phyloP scores from a whole-genome alignment of 2,888 invertebrate species.

The Marronus borbonicus region DNA sequence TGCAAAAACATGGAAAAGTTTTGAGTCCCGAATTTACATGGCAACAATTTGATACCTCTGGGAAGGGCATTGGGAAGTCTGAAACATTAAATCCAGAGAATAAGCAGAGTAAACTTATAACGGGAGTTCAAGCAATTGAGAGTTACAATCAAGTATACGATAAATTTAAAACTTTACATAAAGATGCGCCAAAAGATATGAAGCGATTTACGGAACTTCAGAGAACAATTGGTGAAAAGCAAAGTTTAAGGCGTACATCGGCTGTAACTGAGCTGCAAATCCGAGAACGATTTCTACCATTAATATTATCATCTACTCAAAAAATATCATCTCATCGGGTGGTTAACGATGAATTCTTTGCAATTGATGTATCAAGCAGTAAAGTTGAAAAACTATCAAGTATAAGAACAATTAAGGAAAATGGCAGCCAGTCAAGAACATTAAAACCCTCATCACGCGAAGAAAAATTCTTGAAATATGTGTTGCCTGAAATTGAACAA shows the following conservation, averaged over 20 bases:
- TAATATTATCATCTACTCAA: conserved; percentile 20
- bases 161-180: conserved; percentile 32
- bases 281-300: conserved; percentile 2
- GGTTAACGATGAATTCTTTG: background rate
- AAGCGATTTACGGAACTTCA: conserved; percentile 34
- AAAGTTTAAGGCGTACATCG: conserved; percentile 10
- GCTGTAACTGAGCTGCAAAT: conserved; percentile 8
- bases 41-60: conserved; percentile 28
- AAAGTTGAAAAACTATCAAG: background rate
- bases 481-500: conserved; percentile 23
- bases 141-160: conserved; percentile 39
- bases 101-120: conserved; percentile 34
- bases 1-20: background rate
- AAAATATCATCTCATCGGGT: background rate
- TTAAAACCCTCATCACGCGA: conserved; percentile 4
- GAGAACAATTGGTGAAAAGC: conserved; percentile 1
- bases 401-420: background rate
- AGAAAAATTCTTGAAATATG: background rate
- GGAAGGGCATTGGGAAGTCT: background rate
- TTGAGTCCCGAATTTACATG: conserved; percentile 6
- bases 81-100: conserved; percentile 1
- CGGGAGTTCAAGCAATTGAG: conserved; percentile 37
- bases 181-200: conserved; percentile 32
- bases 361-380: background rate
- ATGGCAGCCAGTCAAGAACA: background rate